Percentiles rank a stretch among this genome's conserved stretches.
Evolutionary conservation across 2,113 vertebrate species (phyloP).

Genomic region (Xenus cinereus): DNA sequence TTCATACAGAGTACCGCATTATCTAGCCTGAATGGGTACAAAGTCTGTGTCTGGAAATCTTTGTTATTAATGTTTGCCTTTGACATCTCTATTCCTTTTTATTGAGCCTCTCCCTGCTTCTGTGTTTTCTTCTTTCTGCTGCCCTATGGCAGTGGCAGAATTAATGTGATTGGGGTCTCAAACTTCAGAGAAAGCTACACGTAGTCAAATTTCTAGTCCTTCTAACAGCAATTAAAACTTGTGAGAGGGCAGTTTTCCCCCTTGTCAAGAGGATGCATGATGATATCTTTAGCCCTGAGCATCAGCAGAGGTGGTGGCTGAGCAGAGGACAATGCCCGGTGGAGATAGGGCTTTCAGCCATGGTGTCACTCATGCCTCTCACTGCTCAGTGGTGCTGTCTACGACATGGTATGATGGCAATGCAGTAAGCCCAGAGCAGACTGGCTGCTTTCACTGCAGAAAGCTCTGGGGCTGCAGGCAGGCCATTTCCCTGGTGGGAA

Average conservation of each 20-base stretch:
- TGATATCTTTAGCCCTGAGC: neutral
- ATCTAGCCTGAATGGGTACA: neutral
- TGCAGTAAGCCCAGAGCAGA: neutral
- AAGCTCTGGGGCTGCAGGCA: neutral
- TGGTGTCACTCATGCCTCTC: neutral
- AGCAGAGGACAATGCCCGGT: neutral
- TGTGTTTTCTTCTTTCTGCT: neutral
- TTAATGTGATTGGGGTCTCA: neutral
- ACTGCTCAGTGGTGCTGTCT: neutral
- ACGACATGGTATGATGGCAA: rapidly evolving
- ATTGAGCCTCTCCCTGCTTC: neutral
- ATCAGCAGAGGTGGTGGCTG: neutral
- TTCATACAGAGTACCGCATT: neutral
- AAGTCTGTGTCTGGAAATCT: neutral
- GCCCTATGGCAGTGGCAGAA: neutral
- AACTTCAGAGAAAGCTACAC: neutral
- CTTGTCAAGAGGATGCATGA: neutral
- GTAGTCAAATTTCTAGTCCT: neutral
- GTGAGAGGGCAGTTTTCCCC: neutral
- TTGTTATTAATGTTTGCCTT: neutral
- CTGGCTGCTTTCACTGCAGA: neutral
- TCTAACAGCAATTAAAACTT: neutral
- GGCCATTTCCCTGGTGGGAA: neutral
- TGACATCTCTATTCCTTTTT: neutral
- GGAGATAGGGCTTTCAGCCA: neutral